Evolutionary conservation across 2,888 invertebrate species (phyloP), one percentile per base, ranked within the genome.

Genomic region (Taphrorychus bicolor): DNA sequence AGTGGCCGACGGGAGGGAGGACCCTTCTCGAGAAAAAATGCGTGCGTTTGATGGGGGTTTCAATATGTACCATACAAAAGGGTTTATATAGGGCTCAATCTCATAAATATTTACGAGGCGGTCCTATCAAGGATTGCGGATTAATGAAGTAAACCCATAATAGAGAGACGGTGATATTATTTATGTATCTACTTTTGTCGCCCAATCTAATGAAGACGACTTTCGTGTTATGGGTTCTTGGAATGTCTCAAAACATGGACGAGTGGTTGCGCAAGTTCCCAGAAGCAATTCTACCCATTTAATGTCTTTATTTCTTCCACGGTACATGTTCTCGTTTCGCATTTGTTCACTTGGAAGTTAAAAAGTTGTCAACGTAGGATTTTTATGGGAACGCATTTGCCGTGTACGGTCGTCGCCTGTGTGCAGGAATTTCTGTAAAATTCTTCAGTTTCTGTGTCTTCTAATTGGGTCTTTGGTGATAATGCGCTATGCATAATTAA

Each of bases 371-470:
- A 62, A 62, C 59, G 45, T 48, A 48, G 45, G 62, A 70, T 56
- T 66, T 67, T 70, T 66, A 70, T 70, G 62, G 59, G 59, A 59
- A 62, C 58, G 18, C 57, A 65, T 69, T 69, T 69, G 41, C 66
- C 66, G 59, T 66, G 48, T 53, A 62, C 59, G 56, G 66, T 17
- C 18, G 59, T 21, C 56, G 54, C 41, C 62, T 32, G 52, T 70
- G 66, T 62, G 62, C 57, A 66, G 56, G 70, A 62, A 70, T 70
- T 61, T 59, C 49, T 42, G 54, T 64, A 59, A 61, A 65, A 66
- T 58, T 66, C 66, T 57, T 54, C 42, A 32, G 63, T 63, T 63
- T 63, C 53, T 59, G 52, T 62, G 58, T 53, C 53, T 59, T 67
- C 59, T 58, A 62, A 67, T 67, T 67, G 62, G 61, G 58, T 52